Percentiles rank a stretch among this genome's conserved stretches.
These are phyloP conservation scores for Orchestia grillus DNA, from an alignment of 1,140 invertebrate species.

Conservation along the genomic window DNA sequence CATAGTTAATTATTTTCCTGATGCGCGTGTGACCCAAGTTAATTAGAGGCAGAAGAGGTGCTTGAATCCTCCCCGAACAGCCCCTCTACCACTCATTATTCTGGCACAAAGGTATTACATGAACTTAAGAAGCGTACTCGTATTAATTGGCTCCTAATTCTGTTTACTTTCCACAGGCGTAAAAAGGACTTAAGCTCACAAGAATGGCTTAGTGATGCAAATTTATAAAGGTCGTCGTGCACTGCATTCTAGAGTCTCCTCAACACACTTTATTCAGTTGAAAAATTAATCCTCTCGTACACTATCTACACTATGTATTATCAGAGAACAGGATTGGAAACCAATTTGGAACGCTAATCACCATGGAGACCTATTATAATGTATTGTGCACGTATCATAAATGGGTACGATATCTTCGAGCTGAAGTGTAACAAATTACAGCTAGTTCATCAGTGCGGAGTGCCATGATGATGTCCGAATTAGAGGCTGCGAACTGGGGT, in stretches of 20 bases:
- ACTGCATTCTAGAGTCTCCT: background rate
- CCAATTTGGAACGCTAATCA: background rate
- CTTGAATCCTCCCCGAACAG: background rate
- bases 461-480: too few relatives aligned
- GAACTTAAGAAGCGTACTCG: background rate
- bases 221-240: background rate
- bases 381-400: too few relatives aligned
- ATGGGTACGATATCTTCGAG: too few relatives aligned
- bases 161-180: background rate
- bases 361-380: background rate
- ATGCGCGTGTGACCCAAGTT: background rate
- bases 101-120: background rate
- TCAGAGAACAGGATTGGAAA: background rate
- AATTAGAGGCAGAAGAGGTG: background rate
- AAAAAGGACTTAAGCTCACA: background rate
- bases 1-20: background rate
- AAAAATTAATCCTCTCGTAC: too few relatives aligned
- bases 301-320: background rate
- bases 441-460: too few relatives aligned
- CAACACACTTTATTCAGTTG: background rate
- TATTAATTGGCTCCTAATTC: background rate
- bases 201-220: background rate
- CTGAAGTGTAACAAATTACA: too few relatives aligned
- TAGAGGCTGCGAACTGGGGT: too few relatives aligned
- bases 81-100: background rate